Percentiles rank a stretch among this genome's conserved stretches.
Conservation (phyloP, 2,113 vertebrate genomes). For the Caretta caretta region DNA sequence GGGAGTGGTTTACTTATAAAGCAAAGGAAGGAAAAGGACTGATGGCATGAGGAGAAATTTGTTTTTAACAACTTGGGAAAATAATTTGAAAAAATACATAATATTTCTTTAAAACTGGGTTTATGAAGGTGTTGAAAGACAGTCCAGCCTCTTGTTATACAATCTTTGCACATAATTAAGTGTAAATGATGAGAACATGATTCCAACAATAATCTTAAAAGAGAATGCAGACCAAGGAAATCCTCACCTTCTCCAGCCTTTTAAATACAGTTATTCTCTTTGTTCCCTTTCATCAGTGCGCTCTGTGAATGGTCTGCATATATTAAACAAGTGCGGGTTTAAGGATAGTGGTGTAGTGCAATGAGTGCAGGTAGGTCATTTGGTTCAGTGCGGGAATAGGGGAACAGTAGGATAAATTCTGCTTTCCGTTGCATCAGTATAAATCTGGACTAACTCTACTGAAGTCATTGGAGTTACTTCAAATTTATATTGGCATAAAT, state of each 20-base stretch:
- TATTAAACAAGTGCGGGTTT: neutral
- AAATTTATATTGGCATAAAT: neutral
- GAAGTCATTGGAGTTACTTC: neutral
- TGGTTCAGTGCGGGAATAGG: neutral
- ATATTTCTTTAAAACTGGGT: fast-evolving
- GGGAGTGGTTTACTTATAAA: neutral
- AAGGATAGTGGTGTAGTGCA: neutral
- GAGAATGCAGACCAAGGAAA: neutral
- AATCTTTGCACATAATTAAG: neutral
- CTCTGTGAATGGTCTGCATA: neutral
- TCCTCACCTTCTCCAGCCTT: neutral
- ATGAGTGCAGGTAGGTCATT: neutral
- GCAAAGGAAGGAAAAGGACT: neutral
- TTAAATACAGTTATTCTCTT: neutral
- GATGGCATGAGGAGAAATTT: neutral
- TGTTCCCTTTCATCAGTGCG: neutral
- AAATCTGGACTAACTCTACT: neutral
- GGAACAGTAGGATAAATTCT: neutral
- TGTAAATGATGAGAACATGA: neutral
- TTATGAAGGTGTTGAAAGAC: neutral
- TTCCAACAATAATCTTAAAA: neutral
- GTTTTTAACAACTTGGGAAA: neutral
- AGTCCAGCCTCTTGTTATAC: neutral
- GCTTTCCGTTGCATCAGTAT: neutral
- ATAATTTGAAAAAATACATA: neutral